Base-by-base conservation (phyloP, 1,140 invertebrate genomes). In the Melitaea cinxia region DNA sequence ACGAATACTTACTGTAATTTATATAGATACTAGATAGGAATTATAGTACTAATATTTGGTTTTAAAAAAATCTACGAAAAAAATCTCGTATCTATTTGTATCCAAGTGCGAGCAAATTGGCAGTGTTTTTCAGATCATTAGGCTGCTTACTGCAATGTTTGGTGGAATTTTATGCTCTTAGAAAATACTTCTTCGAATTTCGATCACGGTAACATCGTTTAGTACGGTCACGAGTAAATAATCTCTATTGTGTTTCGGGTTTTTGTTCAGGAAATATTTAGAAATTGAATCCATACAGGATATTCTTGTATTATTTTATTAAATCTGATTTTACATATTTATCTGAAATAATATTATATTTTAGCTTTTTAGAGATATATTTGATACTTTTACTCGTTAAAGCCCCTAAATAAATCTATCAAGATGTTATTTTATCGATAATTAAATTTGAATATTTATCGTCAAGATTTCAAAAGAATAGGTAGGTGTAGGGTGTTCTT, bases 61-160 rank as follows among this genome's bases (percentile, higher is more conserved):
- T n/a, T n/a, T n/a, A n/a, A n/a, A n/a, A n/a, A n/a, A n/a, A n/a
- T n/a, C n/a, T n/a, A n/a, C 4, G 26, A 28, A 28, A 33, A 39
- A 39, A 39, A 39, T 15, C n/a, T n/a, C n/a, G n/a, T n/a, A 39
- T 1, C 14, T 45, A 23, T 21, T 45, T 21, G 42, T 45, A 45
- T 19, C 42, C 6, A 19, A 49, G 45, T 52, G 47, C 74, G 78
- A 75, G 73, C 69, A 80, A 81, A 83, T 82, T 78, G 70, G 68
- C 75, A 75, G 78, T 78, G 76, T 71, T 70, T 73, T 76, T 70
- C 70, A 61, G 55, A 64, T 73, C 73, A 81, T 80, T 77, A 79
- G 80, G 74, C 72, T 78, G 76, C 72, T 74, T 67, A 73, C 71
- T 76, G 73, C 65, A 62, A 72, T 73, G 62, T 37, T 49, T 58